Conservation (phyloP, 2,797 vertebrate genomes). For the Xyrichtys novacula region DNA sequence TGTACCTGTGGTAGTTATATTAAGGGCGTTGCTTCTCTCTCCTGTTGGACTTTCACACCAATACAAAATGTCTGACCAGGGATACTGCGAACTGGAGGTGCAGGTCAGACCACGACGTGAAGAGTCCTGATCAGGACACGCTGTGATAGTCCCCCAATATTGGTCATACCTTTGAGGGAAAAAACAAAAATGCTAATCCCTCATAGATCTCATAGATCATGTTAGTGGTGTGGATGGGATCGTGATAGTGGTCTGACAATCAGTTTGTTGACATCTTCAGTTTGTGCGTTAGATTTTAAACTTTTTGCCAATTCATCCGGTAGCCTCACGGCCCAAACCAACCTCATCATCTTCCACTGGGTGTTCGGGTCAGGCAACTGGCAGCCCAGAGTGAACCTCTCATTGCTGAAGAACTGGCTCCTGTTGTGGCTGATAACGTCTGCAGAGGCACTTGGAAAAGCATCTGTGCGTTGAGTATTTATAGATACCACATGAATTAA, state of each 20-base stretch:
- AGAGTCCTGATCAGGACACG: neutral
- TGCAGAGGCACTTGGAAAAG: neutral
- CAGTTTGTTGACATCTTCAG: too few relatives aligned
- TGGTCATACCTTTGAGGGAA: neutral
- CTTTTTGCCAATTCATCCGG: too few relatives aligned
- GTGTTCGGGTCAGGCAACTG: neutral
- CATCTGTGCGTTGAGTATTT: neutral
- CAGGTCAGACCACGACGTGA: neutral
- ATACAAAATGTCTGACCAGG: neutral
- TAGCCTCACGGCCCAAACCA: too few relatives aligned
- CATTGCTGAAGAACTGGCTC: neutral
- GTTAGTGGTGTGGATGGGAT: too few relatives aligned
- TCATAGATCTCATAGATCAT: too few relatives aligned
- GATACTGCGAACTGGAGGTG: neutral
- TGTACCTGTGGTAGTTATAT: neutral
- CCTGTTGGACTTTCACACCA: slow-evolving; percentile 11
- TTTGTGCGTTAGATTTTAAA: too few relatives aligned
- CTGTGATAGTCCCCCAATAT: neutral
- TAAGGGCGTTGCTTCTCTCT: slow-evolving; percentile 8
- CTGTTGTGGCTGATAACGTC: slow-evolving; percentile 14
- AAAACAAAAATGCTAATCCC: neutral
- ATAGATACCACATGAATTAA: neutral
- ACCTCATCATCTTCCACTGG: slow-evolving; percentile 20
- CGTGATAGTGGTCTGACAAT: too few relatives aligned
- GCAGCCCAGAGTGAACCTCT: slow-evolving; percentile 5